Percentiles rank a stretch among this genome's conserved stretches.
phyloP scores from a whole-genome alignment of 2,888 invertebrate genomes.

The Papilio elwesi region DNA sequence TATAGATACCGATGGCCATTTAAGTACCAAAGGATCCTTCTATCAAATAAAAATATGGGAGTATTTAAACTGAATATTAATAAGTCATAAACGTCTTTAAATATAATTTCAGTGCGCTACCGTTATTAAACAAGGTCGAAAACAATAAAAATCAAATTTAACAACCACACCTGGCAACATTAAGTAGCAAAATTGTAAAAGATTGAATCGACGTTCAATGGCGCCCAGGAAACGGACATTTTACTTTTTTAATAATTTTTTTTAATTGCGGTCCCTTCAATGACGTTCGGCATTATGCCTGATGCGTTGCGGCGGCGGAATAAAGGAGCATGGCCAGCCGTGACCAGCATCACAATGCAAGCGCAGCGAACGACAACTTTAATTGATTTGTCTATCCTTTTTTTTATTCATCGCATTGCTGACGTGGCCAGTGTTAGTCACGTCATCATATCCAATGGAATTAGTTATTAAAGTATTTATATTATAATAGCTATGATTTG shows the following conservation, averaged over 20 bases:
- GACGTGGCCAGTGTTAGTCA: constrained; percentile 17
- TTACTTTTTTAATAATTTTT: constrained; percentile 43
- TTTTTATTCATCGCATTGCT: constrained; percentile 23
- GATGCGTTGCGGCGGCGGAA: constrained; percentile 54
- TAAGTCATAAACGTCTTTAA: constrained; percentile 5
- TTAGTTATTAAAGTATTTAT: background rate
- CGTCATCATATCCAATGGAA: constrained; percentile 5
- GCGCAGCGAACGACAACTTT: constrained; percentile 45
- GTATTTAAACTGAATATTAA: background rate
- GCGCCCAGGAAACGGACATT: constrained; percentile 34
- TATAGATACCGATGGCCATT: no score
- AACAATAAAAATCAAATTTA: constrained; percentile 30
- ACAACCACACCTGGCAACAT: constrained; percentile 17
- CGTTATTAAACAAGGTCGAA: constrained; percentile 4
- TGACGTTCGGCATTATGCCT: constrained; percentile 48
- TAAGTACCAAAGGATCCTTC: no score
- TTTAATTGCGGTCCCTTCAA: constrained; percentile 53
- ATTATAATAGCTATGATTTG: constrained; percentile 9
- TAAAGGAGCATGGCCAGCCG: constrained; percentile 50
- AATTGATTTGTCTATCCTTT: constrained; percentile 51
- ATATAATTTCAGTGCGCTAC: constrained; percentile 1
- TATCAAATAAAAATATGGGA: background rate
- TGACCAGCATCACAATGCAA: constrained; percentile 54
- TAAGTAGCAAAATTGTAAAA: constrained; percentile 27
- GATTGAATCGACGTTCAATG: constrained; percentile 14